Evolutionary conservation across 2,113 vertebrate genomes (phyloP).

Genomic region (Thunnus thynnus): DNA sequence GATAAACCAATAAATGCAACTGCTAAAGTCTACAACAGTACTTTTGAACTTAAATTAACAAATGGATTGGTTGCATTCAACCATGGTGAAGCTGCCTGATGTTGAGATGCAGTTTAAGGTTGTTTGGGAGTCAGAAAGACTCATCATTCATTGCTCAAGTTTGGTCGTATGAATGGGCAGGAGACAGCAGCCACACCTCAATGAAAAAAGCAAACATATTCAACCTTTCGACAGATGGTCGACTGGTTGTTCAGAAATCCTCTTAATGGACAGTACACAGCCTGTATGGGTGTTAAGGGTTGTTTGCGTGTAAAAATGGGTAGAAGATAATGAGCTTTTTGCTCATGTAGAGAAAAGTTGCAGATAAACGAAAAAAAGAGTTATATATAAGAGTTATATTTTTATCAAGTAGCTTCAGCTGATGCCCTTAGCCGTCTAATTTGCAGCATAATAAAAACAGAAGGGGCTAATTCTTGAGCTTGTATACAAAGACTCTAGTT

Average conservation of each 20-base stretch:
- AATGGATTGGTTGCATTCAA: neutral
- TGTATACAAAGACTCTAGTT: neutral
- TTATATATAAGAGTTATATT: too few relatives aligned
- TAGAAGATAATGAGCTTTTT: constrained; percentile 29
- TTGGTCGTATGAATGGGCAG: neutral
- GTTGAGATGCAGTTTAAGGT: neutral
- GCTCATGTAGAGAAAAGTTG: neutral
- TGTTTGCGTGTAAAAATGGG: neutral
- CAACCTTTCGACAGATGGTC: constrained; percentile 71
- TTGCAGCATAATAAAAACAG: neutral
- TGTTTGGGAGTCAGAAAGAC: neutral
- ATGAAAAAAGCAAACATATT: constrained; percentile 41
- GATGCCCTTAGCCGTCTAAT: neutral
- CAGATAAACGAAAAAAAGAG: neutral
- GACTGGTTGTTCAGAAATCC: constrained; percentile 61
- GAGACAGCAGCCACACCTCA: neutral
- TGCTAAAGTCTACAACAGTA: neutral
- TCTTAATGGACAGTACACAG: constrained; percentile 61
- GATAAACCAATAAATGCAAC: neutral
- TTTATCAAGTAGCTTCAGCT: neutral
- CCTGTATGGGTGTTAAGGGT: neutral
- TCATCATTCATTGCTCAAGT: neutral
- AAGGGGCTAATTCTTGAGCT: neutral
- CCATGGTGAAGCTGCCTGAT: neutral
- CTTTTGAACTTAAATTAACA: too few relatives aligned